These are phyloP conservation scores for Lamproptera curius DNA, from an alignment of 2,888 invertebrate species.

Conservation along the genomic window DNA sequence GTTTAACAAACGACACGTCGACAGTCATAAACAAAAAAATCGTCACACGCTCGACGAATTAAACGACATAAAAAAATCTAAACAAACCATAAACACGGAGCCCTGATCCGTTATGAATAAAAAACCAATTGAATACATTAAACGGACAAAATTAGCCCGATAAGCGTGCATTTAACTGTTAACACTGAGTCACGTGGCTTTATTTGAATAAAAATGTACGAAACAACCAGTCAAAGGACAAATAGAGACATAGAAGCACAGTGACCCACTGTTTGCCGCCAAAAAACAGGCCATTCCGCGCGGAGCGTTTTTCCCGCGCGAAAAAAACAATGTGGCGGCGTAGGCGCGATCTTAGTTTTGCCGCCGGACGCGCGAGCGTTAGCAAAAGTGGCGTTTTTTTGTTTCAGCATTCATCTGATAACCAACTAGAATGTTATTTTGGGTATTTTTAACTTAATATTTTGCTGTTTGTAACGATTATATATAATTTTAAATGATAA, in stretches of 20 bases:
- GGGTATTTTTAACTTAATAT: too few species aligned
- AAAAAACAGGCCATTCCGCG: slow-evolving; percentile 35
- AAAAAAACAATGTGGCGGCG: slow-evolving; percentile 41
- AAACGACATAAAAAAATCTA: slow-evolving; percentile 27
- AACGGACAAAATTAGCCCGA: slow-evolving; percentile 30
- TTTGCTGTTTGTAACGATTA: too few species aligned
- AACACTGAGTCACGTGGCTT: slow-evolving; percentile 32
- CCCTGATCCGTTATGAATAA: slow-evolving; percentile 36
- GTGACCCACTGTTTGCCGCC: slow-evolving; percentile 54
- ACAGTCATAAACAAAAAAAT: too few species aligned
- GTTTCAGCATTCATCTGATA: too few species aligned
- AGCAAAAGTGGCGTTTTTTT: too few species aligned
- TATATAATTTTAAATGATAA: too few species aligned
- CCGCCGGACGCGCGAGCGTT: too few species aligned
- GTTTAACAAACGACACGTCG: too few species aligned
- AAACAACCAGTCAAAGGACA: slow-evolving; percentile 51
- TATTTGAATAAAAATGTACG: slow-evolving; percentile 43
- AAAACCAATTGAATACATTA: slow-evolving; percentile 38
- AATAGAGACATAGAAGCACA: slow-evolving; percentile 48
- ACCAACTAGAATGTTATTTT: too few species aligned
- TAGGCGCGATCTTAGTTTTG: slow-evolving; percentile 16
- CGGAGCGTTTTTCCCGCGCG: slow-evolving; percentile 40
- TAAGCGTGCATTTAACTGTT: slow-evolving; percentile 32
- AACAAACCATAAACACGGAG: slow-evolving; percentile 34
- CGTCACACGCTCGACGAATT: too few species aligned